Evolutionary conservation across 2,888 invertebrate species (phyloP), one percentile per base, ranked within the genome.

Genomic region (Leptinotarsa peninsularis): DNA sequence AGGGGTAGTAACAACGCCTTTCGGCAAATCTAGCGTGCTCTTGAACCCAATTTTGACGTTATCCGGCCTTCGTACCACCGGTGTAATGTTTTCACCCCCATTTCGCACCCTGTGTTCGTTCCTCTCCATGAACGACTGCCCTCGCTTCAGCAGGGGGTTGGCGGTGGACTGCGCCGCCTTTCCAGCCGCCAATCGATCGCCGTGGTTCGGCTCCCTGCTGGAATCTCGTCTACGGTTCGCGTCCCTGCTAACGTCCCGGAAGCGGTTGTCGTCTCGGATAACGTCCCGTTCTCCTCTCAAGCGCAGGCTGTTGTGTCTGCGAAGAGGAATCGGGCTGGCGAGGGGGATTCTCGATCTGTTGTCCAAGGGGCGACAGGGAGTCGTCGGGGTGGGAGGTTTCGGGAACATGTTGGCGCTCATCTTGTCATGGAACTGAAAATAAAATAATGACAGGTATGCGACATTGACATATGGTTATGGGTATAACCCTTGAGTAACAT

Each of bases 1-100:
- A 76, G 83, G 76, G 75, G 70, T 77, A 7, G 67, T 76, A 66
- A 52, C 52, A 52, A 72, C 63, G 56, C 74, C 74, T 49, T 74
- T 78, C 27, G 67, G 52, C 54, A 76, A 70, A 49, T 73, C 76
- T 18, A 63, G 73, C 50, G 74, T 74, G 52, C 70, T 72, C 52
- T 73, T 74, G n/a, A 67, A 33, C 50, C 72, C 76, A 69, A 78
- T 75, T 72, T 78, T 76, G 71, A 76, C 71, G 91, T 91, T 90
- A 77, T 84, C 82, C 92, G 91, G 90, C 90, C 89, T 83, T 91
- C 91, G 86, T 91, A 91, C 85, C 90, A 90, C 85, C 60, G 60
- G 27, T 15, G 17, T 13, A 13, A n/a, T 4, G 43, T 7, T 63
- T 7, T 33, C 63, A 33, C 33, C 63, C 63, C 70, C 58, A 91